These are phyloP conservation scores for Eilema caniola DNA, from an alignment of 2,888 invertebrate species.

Conservation along the genomic window DNA sequence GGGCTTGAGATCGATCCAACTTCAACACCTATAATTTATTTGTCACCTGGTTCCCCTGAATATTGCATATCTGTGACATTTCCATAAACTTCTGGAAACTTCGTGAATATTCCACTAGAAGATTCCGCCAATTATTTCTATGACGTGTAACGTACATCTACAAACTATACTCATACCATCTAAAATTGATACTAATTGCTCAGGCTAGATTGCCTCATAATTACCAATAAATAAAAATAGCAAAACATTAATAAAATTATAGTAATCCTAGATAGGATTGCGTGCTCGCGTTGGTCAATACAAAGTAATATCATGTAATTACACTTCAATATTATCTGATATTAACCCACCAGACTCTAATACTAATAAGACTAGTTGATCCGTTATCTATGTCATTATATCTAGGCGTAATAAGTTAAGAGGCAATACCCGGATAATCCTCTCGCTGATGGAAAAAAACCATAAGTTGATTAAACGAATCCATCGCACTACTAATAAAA, in stretches of 20 bases:
- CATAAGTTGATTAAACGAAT: slow-evolving; percentile 48
- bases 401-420: slow-evolving; percentile 42
- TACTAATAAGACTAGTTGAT: slow-evolving; percentile 54
- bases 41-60: neutral
- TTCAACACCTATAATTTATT: neutral
- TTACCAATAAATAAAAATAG: neutral
- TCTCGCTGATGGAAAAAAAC: slow-evolving; percentile 46
- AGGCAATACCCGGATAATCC: slow-evolving; percentile 52
- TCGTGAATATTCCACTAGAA: no score
- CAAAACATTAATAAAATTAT: neutral
- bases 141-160: no score
- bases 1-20: neutral
- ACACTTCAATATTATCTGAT: slow-evolving; percentile 37
- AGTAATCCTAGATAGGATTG: neutral
- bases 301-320: slow-evolving; percentile 21
- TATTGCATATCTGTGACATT: neutral
- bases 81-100: neutral
- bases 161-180: no score
- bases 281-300: slow-evolving; percentile 4
- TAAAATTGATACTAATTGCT: neutral
- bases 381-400: slow-evolving; percentile 44
- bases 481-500: slow-evolving; percentile 34
- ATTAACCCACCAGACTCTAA: slow-evolving; percentile 51
- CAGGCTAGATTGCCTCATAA: neutral
- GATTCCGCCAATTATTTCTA: no score